These are phyloP conservation scores for Paguma larvata DNA, from an alignment of 2,797 vertebrate species.

Conservation along the genomic window DNA sequence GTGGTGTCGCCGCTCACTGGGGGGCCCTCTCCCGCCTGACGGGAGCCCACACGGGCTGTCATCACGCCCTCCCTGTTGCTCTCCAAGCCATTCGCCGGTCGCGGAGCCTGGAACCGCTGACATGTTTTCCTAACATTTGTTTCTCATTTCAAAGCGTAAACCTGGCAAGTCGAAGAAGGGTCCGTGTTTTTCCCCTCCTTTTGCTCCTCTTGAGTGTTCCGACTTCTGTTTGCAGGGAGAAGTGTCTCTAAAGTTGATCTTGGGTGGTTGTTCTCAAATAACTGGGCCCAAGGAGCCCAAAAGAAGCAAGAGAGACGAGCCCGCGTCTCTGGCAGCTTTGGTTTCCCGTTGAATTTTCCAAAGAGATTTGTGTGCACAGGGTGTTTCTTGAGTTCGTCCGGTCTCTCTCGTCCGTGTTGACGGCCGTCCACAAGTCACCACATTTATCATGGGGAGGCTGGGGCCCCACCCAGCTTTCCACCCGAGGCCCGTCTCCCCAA, in stretches of 20 bases:
- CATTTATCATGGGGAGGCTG: background rate
- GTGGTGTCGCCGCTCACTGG: rapidly evolving
- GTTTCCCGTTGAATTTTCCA: slow-evolving; percentile 6
- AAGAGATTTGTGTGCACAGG: background rate
- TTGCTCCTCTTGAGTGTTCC: background rate
- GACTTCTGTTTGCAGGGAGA: background rate
- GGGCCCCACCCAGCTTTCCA: background rate
- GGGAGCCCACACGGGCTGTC: background rate
- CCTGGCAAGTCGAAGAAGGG: slow-evolving; percentile 24
- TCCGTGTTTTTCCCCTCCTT: background rate
- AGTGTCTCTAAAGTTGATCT: background rate
- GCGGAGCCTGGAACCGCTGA: slow-evolving; percentile 33
- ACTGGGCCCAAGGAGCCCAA: background rate
- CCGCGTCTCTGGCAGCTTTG: background rate
- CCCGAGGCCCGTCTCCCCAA: rapidly evolving
- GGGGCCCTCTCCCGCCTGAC: background rate
- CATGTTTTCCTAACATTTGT: background rate
- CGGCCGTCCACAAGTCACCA: background rate
- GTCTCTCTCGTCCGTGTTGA: background rate
- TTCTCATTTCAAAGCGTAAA: slow-evolving; percentile 5
- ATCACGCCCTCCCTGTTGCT: background rate
- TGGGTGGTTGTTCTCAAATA: background rate
- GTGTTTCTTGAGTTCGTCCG: background rate
- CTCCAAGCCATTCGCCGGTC: slow-evolving; percentile 64
- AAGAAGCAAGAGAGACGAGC: background rate